Evolutionary conservation across 1,140 invertebrate species (phyloP).

Genomic region (Lineus longissimus): DNA sequence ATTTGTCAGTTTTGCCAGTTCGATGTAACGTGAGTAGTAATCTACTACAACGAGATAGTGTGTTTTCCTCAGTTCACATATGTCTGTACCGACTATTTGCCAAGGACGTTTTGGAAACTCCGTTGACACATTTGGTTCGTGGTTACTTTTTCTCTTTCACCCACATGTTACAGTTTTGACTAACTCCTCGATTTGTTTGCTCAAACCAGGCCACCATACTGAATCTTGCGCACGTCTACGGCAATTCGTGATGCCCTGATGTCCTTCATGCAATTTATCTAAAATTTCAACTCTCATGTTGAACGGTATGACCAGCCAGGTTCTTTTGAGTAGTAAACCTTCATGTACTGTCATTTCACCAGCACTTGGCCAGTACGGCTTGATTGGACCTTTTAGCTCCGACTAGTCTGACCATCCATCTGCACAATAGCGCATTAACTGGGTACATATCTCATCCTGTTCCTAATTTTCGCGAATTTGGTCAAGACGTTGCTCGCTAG

Average conservation of each 20-base stretch:
- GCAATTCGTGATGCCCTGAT: background rate
- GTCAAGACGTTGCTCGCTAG: too few species aligned
- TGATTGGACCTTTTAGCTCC: too few species aligned
- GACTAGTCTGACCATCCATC: too few species aligned
- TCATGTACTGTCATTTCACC: background rate
- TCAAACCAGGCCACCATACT: background rate
- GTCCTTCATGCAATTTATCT: background rate
- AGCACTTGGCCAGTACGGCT: background rate
- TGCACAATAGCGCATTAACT: too few species aligned
- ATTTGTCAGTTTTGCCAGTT: constrained; percentile 16
- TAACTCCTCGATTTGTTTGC: background rate
- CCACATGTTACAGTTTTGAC: background rate
- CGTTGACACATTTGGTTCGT: background rate
- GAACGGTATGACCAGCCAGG: background rate
- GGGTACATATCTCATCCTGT: too few species aligned
- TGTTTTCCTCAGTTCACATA: constrained; percentile 14
- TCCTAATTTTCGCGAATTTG: too few species aligned
- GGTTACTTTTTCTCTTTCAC: background rate
- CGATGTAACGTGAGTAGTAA: constrained; percentile 22
- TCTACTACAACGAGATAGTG: constrained; percentile 21
- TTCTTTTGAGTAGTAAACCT: background rate
- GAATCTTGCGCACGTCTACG: background rate
- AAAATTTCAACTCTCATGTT: background rate
- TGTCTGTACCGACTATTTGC: constrained; percentile 15
- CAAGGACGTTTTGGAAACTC: constrained; percentile 15